Percentiles rank a stretch among this genome's conserved stretches.
phyloP scores from a whole-genome alignment of 2,797 vertebrate species.

The Acanthopagrus latus region DNA sequence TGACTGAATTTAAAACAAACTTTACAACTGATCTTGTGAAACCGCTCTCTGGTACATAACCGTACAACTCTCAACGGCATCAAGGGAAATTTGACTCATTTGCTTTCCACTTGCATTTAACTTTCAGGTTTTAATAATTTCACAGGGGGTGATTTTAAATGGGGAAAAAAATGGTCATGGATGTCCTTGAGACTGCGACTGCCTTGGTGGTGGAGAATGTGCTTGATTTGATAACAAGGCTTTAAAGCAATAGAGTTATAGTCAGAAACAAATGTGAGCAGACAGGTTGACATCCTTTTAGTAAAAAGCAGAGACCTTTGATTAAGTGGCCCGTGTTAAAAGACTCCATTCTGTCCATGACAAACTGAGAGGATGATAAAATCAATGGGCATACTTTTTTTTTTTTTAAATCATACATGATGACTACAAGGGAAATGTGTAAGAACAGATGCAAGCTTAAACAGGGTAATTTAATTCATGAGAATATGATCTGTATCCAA shows the following conservation, averaged over 20 bases:
- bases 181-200: neutral
- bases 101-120: constrained; percentile 8
- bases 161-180: neutral
- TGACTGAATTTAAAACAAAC: no score
- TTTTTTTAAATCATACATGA: constrained; percentile 2
- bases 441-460: constrained; percentile 6
- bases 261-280: neutral
- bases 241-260: neutral
- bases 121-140: constrained; percentile 4
- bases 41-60: no score
- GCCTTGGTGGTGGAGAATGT: neutral
- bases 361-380: constrained; percentile 24
- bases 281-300: neutral
- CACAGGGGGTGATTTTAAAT: neutral
- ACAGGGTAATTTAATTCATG: constrained; percentile 1
- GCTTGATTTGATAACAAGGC: neutral
- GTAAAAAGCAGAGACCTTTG: neutral
- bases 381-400: constrained; percentile 6
- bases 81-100: neutral
- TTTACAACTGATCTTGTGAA: no score
- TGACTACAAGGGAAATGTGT: neutral
- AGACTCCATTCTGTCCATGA: neutral
- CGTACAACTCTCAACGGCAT: no score
- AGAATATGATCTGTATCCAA: constrained; percentile 5
- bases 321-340: constrained; percentile 2